phyloP scores from a whole-genome alignment of 1,140 invertebrate genomes.

The Dendrolimus kikuchii region DNA sequence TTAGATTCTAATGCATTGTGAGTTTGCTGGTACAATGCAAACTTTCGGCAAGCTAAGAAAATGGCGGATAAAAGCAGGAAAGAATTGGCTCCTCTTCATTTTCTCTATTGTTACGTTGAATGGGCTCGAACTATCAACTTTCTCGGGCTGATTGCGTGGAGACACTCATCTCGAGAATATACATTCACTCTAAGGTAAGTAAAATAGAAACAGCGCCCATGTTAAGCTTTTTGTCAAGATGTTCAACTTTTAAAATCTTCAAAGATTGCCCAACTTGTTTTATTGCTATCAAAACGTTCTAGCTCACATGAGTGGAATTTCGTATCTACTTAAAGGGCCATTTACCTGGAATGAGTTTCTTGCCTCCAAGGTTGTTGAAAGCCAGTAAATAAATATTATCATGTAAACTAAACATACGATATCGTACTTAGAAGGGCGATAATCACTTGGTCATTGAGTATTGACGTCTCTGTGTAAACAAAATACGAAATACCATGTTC shows the following conservation, averaged over 20 bases:
- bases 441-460: too few species aligned
- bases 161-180: constrained; percentile 61
- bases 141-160: constrained; percentile 65
- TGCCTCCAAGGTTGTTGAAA: too few species aligned
- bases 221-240: constrained; percentile 52
- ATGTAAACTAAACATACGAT: too few species aligned
- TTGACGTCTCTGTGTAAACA: too few species aligned
- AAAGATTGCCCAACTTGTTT: constrained; percentile 36
- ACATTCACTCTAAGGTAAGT: constrained; percentile 50
- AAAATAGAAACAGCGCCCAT: constrained; percentile 58
- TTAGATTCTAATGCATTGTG: constrained; percentile 52
- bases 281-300: constrained; percentile 24
- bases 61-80: constrained; percentile 57
- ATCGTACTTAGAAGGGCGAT: too few species aligned
- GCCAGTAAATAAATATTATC: too few species aligned
- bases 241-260: constrained; percentile 58
- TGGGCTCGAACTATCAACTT: constrained; percentile 66
- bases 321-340: constrained; percentile 7
- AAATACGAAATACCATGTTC: too few species aligned
- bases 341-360: too few species aligned
- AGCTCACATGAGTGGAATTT: constrained; percentile 24
- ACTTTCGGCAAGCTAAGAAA: constrained; percentile 61
- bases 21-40: constrained; percentile 46
- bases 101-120: constrained; percentile 69
- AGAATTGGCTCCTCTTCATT: constrained; percentile 68